These are phyloP conservation scores for Cranoglanis bouderius DNA, from an alignment of 2,113 vertebrate species.

Conservation along the genomic window DNA sequence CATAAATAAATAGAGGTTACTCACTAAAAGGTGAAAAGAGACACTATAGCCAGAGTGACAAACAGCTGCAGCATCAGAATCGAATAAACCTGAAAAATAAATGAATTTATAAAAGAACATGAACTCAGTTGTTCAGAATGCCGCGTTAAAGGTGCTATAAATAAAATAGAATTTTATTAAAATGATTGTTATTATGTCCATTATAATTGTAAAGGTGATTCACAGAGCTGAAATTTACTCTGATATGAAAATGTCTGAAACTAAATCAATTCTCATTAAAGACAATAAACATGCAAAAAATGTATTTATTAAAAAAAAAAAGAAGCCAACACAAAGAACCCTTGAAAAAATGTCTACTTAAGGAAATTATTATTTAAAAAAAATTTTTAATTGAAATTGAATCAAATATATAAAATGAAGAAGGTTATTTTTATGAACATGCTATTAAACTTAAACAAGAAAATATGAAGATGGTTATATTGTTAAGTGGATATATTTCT, in stretches of 20 bases:
- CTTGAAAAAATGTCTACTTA: too few species aligned
- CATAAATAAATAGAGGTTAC: background rate
- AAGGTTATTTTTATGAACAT: background rate
- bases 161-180: background rate
- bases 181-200: background rate
- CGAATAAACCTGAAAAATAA: conserved; percentile 82
- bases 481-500: background rate
- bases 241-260: background rate
- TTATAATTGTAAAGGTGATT: background rate
- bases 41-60: conserved; percentile 79
- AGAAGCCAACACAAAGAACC: background rate
- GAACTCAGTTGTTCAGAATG: too few species aligned
- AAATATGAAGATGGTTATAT: background rate
- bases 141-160: rapidly evolving
- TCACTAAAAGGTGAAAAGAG: conserved; percentile 95
- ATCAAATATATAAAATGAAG: background rate
- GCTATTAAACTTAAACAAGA: background rate
- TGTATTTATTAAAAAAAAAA: background rate
- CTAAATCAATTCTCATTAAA: background rate
- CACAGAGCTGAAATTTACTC: background rate
- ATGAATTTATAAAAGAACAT: background rate
- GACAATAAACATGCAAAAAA: background rate
- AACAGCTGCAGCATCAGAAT: conserved; percentile 88
- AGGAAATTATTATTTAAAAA: too few species aligned
- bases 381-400: background rate